These are phyloP conservation scores for Coranthus polyacanthus DNA, from an alignment of 2,797 vertebrate genomes.

Conservation along the genomic window DNA sequence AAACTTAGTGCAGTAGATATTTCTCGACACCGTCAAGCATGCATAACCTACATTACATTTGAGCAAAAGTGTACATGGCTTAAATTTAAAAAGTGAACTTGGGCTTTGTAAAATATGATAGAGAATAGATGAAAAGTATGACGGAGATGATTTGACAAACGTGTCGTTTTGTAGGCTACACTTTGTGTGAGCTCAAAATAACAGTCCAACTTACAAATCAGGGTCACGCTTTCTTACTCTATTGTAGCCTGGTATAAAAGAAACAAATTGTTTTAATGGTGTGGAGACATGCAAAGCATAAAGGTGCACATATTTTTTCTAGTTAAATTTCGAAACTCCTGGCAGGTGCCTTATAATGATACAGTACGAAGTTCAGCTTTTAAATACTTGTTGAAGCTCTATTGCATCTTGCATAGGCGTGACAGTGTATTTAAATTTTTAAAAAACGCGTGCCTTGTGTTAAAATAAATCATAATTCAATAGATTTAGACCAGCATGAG, in stretches of 20 bases:
- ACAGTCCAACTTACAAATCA: conserved; percentile 5
- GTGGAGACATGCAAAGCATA: conserved; percentile 3
- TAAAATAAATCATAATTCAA: conserved; percentile 13
- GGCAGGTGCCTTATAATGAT: conserved; percentile 24
- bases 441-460: background rate
- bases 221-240: conserved; percentile 9
- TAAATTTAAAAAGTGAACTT: conserved; percentile 27
- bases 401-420: conserved; percentile 5
- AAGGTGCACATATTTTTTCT: conserved; percentile 8
- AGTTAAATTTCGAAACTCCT: conserved; percentile 31
- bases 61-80: conserved; percentile 21
- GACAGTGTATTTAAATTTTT: conserved; percentile 23
- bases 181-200: conserved; percentile 35
- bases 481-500: conserved; percentile 15
- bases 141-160: conserved; percentile 21
- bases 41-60: background rate
- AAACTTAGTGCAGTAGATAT: background rate
- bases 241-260: conserved; percentile 32
- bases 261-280: conserved; percentile 19
- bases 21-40: background rate
- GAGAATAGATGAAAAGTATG: background rate
- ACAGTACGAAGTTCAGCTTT: conserved; percentile 34
- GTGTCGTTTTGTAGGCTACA: conserved; percentile 33
- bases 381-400: conserved; percentile 45
- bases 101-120: conserved; percentile 42